phyloP scores from a whole-genome alignment of 2,888 invertebrate species.

The Nudaria mundana region DNA sequence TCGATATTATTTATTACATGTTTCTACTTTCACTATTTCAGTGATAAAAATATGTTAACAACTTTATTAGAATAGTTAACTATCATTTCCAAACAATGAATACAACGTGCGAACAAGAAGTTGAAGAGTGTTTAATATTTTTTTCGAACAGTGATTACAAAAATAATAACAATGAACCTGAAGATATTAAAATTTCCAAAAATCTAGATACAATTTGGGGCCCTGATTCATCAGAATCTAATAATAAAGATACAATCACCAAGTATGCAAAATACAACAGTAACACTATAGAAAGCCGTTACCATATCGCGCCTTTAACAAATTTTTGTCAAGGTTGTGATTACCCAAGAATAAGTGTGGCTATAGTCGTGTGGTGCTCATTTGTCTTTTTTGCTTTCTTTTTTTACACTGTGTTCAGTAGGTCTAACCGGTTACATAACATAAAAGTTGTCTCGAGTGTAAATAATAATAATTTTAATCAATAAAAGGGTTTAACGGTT shows the following conservation, averaged over 20 bases:
- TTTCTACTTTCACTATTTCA: not conserved
- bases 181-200: not conserved
- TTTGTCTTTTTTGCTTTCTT: conserved; percentile 4
- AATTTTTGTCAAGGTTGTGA: conserved; percentile 11
- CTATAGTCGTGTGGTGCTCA: conserved; percentile 1
- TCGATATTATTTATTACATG: not conserved
- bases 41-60: not conserved
- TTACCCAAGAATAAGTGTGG: not conserved
- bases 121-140: not conserved
- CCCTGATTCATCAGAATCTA: not conserved
- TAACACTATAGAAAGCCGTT: not conserved
- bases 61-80: not conserved
- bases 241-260: not conserved
- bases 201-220: not conserved
- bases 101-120: not conserved
- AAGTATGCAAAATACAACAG: not conserved
- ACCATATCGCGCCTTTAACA: not conserved
- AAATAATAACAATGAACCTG: not conserved
- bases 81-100: not conserved
- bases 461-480: not conserved
- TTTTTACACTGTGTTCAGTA: not conserved
- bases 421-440: not conserved
- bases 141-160: not conserved
- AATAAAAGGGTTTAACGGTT: too few relatives aligned
- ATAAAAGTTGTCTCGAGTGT: not conserved